Evolutionary conservation across 1,140 invertebrate genomes (phyloP), one percentile per base, ranked within the genome.

Genomic region (Pseudomyrmex gracilis): DNA sequence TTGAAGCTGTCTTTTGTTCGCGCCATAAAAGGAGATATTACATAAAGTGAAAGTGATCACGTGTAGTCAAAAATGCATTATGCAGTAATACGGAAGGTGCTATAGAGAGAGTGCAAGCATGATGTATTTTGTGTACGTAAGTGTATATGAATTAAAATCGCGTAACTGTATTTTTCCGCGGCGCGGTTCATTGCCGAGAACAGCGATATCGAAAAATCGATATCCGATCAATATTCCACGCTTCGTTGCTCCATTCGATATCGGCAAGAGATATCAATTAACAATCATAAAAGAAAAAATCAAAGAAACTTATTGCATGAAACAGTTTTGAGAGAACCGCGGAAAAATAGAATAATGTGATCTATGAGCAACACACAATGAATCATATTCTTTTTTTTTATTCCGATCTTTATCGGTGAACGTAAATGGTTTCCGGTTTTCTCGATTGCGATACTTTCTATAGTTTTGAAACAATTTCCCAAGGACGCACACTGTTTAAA

Each of bases 41-140:
- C 77, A 76, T 87, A 82, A 87, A 87, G 87, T 88, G 87, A 88
- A 88, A 88, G 87, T 88, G 49, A n/a, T 49, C 61, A 9, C 64
- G 55, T 66, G 67, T 84, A n/a, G 70, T 80, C 77, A 84, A 73
- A 87, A 49, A 12, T 73, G 17, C 60, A 73, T 68, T 55, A 34
- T 34, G 34, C 34, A 34, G 70, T 74, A 82, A 80, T 84, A 61
- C 3, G 22, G n/a, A 55, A 43, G 43, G 34, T 57, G 76, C 70
- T 70, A 66, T 68, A 20, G 71, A 49, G 43, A 51, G 43, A 12
- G 45, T 15, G 12, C 47, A 34, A 24, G 57, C 43, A 20, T 34
- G 34, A 34, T 34, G 34, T 34, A 34, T 34, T 34, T 34, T 34
- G 34, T 34, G 34, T 5, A 34, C 7, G 7, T 5, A 34, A 34